Base-by-base conservation (phyloP, 1,140 invertebrate species). In the Hermatobates lingyangjiaoensis region DNA sequence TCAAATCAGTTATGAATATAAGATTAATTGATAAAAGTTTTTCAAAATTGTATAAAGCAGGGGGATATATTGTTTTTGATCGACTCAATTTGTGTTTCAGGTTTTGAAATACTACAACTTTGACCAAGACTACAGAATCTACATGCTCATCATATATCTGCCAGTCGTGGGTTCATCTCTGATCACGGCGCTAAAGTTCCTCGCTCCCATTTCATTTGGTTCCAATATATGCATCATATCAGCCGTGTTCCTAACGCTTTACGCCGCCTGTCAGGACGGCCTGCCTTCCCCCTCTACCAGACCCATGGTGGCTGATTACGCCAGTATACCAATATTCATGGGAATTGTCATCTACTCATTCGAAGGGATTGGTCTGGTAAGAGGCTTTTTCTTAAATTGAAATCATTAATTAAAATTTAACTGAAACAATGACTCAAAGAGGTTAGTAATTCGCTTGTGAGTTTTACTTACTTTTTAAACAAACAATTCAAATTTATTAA, bases 311-410 rank as follows among this genome's bases (percentile, higher is more conserved):
- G 73, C 76, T n/a, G 62, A 66, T 28, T 67, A 74, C 52, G 76
- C 48, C 2, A 28, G 54, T 15, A 68, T 87, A 53, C 87, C 87
- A 0, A 71, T 84, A 27, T 91, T 86, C 71, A 89, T 91, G 61
- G 86, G 86, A 51, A 90, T 83, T 2, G 84, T 82, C 7, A 87
- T 91, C 58, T 91, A 88, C 58, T 83, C 87, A 3, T 72, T 90
- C 57, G 87, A 91, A 69, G 87, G 87, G 47, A 90, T 91, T 60
- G 85, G 83, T 62, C 82, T 90, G 51, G 59, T 66, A 54, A 60
- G 55, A 14, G 45, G 10, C 25, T 20, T 38, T 2, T 50, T 38
- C n/a, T 23, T 38, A 2, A n/a, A 20, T 50, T 3, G n/a, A n/a
- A 38, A 39, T 50, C 14, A n/a, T 3, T 50, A 30, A 20, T 10